Conservation (phyloP, 1,140 invertebrate species). For the Pseudomyrmex pallidus region DNA sequence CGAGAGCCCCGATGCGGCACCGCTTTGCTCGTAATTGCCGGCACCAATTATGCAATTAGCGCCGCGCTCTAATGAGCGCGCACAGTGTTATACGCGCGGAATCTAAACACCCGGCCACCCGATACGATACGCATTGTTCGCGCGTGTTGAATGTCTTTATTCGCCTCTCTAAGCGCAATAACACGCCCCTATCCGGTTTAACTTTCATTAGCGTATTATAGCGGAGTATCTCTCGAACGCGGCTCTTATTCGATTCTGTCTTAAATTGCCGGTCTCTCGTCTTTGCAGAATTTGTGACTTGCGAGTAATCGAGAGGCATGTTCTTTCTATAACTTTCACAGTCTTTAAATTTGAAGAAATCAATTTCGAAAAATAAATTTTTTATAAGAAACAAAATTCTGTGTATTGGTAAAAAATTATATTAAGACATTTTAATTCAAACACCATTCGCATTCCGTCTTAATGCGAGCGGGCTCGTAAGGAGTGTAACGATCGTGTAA, state of each 20-base stretch:
- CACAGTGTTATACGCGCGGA: constrained; percentile 69
- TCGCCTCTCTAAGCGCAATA: constrained; percentile 8
- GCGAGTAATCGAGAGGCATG: too few relatives aligned
- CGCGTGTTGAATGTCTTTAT: constrained; percentile 29
- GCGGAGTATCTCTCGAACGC: constrained; percentile 1
- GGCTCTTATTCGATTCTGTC: not conserved
- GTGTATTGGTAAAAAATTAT: not conserved
- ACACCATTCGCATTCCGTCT: too few relatives aligned
- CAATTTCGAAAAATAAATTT: too few relatives aligned
- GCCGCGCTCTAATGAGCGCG: constrained; percentile 70
- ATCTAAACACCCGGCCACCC: constrained; percentile 67
- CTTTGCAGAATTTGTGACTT: not conserved
- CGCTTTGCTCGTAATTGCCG: constrained; percentile 73
- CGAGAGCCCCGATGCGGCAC: constrained; percentile 49
- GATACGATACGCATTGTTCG: constrained; percentile 15
- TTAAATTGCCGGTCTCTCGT: too few relatives aligned
- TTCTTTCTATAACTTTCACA: too few relatives aligned
- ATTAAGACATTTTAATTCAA: not conserved
- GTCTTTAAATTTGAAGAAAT: too few relatives aligned
- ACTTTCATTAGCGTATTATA: constrained; percentile 44
- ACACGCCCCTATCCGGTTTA: constrained; percentile 47
- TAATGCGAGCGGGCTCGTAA: not conserved
- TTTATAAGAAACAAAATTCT: not conserved
- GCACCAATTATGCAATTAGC: constrained; percentile 80
- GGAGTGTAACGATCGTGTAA: constrained; percentile 68